Evolutionary conservation across 2,797 vertebrate genomes (phyloP), one percentile per base, ranked within the genome.

Genomic region (Mionectes olivaceus): DNA sequence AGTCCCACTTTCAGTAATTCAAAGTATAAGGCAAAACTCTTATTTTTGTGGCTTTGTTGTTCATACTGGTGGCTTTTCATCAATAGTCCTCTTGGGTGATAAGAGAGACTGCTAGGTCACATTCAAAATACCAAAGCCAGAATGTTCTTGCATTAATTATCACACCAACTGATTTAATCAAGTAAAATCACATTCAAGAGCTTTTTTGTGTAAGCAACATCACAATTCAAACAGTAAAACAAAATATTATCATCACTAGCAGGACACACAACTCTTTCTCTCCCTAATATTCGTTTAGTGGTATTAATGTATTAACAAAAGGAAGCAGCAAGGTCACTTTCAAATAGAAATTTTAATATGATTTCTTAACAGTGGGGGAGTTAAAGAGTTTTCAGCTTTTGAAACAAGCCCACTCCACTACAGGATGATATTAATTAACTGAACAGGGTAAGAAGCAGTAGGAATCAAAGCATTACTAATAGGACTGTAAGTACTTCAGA

Each of bases 391-490:
- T 37, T 64, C 46, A 64, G 65, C 47, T 95, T 94, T 90, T 83
- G 70, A 95, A 88, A 89, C 52, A 93, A 91, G 43, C 5, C 64
- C 32, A 69, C 24, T 90, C 47, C 43, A 73, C 44, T 63, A 56
- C 43, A 60, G 59, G 33, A 59, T 43, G 37, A 79, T 85, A 92
- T 70, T 94, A 61, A 77, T 94, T 89, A 92, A 89, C n/a, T n/a
- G 71, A 92, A 87, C 17, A 87, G 70, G 60, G 91, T 53, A 88
- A 57, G 69, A 60, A 84, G 52, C 53, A 71, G 63, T 55, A 67
- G 67, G 69, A 95, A 81, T 52, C 67, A 94, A 93, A 94, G 63
- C 67, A 83, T 52, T 90, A 56, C 65, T 90, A 80, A 81, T 32
- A 71, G 67, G 76, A 64, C 43, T 69, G 10, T 39, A 86, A 94